Percentiles rank a stretch among this genome's conserved stretches.
phyloP scores from a whole-genome alignment of 2,797 vertebrate genomes.

The Melopsittacus undulatus region DNA sequence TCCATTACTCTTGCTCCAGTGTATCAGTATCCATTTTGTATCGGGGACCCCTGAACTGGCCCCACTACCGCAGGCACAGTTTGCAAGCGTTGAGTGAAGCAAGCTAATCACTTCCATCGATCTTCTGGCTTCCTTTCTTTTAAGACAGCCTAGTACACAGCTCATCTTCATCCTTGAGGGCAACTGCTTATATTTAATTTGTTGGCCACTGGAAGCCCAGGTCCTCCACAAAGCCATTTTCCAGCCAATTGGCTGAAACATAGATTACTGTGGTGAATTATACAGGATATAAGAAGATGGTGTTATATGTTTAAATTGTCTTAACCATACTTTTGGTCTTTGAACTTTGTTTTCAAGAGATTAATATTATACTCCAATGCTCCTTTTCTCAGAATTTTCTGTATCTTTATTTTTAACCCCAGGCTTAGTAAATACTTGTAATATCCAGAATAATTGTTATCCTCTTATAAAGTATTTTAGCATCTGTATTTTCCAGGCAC shows the following conservation, averaged over 20 bases:
- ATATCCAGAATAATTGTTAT: neutral
- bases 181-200: conserved; percentile 4
- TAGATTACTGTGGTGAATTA: neutral
- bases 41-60: neutral
- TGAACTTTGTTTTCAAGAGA: neutral
- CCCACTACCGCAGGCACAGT: neutral
- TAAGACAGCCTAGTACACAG: neutral
- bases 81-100: neutral
- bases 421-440: neutral
- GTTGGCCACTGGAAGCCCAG: neutral
- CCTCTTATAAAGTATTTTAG: neutral
- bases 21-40: neutral
- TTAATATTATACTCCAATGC: neutral
- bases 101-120: neutral
- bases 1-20: neutral
- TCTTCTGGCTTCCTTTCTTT: neutral
- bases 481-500: neutral
- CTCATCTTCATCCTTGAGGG: neutral
- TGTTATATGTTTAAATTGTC: neutral
- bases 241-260: neutral
- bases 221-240: neutral
- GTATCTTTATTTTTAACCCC: neutral
- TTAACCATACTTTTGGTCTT: neutral
- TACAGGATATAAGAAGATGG: neutral
- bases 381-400: neutral